Conservation (phyloP, 1,140 invertebrate genomes). For the Sminthurides bifidus region DNA sequence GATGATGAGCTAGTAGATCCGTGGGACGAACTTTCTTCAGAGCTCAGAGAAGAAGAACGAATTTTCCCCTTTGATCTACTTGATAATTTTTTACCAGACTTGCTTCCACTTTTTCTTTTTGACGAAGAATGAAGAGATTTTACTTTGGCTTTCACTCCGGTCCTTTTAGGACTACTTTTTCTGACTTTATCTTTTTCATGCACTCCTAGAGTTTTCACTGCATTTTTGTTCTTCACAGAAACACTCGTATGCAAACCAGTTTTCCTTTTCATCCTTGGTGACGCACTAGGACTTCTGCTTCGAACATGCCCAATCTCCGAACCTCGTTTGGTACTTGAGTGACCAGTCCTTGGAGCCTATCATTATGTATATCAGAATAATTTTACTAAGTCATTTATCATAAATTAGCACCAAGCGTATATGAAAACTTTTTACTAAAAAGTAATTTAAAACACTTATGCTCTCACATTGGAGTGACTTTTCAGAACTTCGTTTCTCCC, state of each 20-base stretch:
- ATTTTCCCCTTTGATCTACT: slow-evolving; percentile 6
- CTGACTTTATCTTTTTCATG: neutral
- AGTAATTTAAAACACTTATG: neutral
- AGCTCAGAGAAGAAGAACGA: slow-evolving; percentile 19
- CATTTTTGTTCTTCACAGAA: neutral
- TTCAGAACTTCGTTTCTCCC: neutral
- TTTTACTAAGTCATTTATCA: too few relatives aligned
- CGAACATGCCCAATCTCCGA: neutral
- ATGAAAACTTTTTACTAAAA: neutral
- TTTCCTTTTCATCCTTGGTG: neutral
- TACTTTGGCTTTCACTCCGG: neutral
- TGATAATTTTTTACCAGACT: neutral
- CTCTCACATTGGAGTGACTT: neutral
- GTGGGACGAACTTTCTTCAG: slow-evolving; percentile 7
- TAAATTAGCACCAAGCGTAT: too few relatives aligned
- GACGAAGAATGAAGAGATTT: slow-evolving; percentile 1
- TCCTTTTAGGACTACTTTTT: neutral
- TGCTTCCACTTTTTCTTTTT: slow-evolving; percentile 4
- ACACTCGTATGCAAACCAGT: neutral
- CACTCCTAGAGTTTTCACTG: neutral
- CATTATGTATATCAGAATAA: neutral
- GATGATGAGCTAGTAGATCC: slow-evolving; percentile 11
- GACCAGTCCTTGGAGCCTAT: neutral
- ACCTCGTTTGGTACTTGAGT: slow-evolving; percentile 2
- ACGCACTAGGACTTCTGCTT: slow-evolving; percentile 4